Conservation (phyloP, 2,113 vertebrate species). For the Rostratula benghalensis region DNA sequence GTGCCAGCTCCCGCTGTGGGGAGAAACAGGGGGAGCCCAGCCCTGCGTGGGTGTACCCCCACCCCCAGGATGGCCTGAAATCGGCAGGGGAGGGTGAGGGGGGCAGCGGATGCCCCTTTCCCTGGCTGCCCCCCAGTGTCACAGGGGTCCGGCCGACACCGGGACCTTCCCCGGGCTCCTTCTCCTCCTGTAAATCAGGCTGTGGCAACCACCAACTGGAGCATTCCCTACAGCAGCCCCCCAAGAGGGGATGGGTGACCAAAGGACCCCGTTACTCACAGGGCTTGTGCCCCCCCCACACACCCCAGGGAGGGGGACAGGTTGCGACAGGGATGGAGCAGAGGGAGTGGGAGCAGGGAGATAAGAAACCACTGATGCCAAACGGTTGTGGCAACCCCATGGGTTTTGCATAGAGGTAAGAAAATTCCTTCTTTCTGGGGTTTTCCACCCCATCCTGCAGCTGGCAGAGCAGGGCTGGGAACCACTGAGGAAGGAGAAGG, state of each 20-base stretch:
- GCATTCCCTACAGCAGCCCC: background rate
- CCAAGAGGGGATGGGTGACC: rapidly evolving
- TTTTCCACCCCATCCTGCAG: background rate
- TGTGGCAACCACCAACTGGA: rapidly evolving
- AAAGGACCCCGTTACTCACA: background rate
- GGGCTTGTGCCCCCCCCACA: background rate
- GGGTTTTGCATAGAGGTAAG: background rate
- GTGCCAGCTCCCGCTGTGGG: rapidly evolving
- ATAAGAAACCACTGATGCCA: background rate
- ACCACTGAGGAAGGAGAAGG: rapidly evolving
- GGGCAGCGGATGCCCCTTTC: too few relatives aligned
- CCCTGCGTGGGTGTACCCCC: background rate
- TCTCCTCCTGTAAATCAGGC: background rate
- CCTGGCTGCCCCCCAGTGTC: too few relatives aligned
- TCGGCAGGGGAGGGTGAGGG: too few relatives aligned
- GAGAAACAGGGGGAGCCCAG: background rate
- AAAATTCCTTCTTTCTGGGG: background rate
- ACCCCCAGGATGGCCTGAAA: too few relatives aligned
- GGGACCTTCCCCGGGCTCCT: background rate
- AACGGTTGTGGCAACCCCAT: background rate
- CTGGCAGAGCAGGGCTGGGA: background rate
- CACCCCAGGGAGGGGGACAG: rapidly evolving
- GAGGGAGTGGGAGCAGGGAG: background rate
- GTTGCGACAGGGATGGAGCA: background rate
- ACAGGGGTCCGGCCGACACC: background rate